phyloP scores from a whole-genome alignment of 2,113 vertebrate genomes.

The Heterotilapia buettikoferi region DNA sequence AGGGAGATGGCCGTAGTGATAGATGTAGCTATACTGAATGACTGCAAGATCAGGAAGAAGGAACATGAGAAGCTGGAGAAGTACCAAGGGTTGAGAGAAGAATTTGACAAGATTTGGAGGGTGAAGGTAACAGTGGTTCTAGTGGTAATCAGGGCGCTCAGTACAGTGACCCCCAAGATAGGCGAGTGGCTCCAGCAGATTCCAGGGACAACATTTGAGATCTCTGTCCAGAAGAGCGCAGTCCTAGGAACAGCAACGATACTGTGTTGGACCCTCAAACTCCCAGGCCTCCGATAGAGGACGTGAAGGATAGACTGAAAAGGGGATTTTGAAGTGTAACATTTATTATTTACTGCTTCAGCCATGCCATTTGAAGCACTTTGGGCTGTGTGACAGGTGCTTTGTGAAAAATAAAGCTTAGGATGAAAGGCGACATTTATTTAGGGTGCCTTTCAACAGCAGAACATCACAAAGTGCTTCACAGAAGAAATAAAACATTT shows the following conservation, averaged over 20 bases:
- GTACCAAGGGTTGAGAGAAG: not conserved
- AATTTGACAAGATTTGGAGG: not conserved
- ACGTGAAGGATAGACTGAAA: not conserved
- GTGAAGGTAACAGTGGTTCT: not conserved
- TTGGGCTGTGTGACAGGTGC: not conserved
- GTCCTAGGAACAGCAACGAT: not conserved
- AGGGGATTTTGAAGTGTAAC: not conserved
- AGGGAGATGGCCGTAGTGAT: not conserved
- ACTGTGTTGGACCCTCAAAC: not conserved
- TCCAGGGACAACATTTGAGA: not conserved
- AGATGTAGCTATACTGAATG: not conserved
- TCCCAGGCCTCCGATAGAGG: not conserved
- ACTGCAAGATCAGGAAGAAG: not conserved
- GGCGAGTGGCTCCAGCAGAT: not conserved
- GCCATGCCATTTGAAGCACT: not conserved
- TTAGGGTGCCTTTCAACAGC: not conserved
- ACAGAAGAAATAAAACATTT: not conserved
- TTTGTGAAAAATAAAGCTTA: not conserved
- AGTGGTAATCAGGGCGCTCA: not conserved
- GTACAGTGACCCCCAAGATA: not conserved
- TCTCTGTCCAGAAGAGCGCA: not conserved
- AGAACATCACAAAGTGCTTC: not conserved
- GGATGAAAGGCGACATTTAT: not conserved
- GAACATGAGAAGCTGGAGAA: not conserved
- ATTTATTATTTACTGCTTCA: not conserved